Conservation (phyloP, 2,113 vertebrate genomes). For the Chlorodrepanis virens region DNA sequence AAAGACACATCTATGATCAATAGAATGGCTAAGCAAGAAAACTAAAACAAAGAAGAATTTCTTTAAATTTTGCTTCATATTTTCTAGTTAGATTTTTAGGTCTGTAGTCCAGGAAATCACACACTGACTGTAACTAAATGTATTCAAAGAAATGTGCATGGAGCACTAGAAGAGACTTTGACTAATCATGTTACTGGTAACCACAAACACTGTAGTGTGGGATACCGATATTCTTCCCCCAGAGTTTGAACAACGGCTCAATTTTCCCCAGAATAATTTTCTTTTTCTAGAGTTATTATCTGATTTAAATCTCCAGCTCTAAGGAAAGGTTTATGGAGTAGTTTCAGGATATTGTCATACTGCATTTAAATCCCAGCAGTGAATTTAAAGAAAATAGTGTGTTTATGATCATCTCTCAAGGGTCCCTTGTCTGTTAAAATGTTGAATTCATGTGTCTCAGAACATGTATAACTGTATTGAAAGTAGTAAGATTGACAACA, state of each 20-base stretch:
- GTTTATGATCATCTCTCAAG: not conserved
- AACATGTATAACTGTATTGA: not conserved
- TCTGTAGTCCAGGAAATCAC: not conserved
- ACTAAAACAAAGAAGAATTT: not conserved
- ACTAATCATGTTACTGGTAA: not conserved
- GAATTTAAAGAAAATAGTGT: not conserved
- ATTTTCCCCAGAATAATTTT: not conserved
- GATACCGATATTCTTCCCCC: not conserved
- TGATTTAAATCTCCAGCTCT: not conserved
- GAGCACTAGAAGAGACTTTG: not conserved
- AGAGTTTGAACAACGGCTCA: not conserved
- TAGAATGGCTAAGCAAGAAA: not conserved
- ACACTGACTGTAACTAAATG: not conserved
- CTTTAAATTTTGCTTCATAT: not conserved
- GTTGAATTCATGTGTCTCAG: not conserved
- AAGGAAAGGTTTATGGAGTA: not conserved
- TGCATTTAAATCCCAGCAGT: not conserved
- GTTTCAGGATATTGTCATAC: not conserved
- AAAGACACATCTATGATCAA: not conserved
- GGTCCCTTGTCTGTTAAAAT: not conserved
- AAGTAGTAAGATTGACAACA: not conserved
- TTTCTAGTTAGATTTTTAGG: not conserved
- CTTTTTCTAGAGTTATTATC: not conserved
- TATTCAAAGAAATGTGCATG: not conserved
- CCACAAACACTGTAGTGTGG: not conserved